Evolutionary conservation across 1,140 invertebrate species (phyloP).

Genomic region (Formica exsecta): DNA sequence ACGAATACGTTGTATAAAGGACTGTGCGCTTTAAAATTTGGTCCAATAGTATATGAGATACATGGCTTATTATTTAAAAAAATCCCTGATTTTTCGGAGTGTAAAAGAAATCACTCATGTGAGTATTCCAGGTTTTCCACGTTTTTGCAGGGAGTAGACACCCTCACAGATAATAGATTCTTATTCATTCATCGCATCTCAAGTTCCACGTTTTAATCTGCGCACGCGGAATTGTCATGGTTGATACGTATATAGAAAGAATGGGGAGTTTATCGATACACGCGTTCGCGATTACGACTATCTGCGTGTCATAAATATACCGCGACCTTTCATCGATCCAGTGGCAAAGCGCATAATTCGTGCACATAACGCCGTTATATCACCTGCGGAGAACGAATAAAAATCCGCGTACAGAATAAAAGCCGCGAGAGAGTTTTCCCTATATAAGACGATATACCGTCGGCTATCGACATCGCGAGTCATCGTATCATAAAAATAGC

Average conservation of each 20-base stretch:
- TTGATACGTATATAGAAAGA: not conserved
- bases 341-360: slow-evolving; percentile 19
- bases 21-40: not conserved
- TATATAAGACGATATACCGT: slow-evolving; percentile 18
- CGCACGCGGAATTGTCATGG: not conserved
- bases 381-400: slow-evolving; percentile 1
- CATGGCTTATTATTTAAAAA: not conserved
- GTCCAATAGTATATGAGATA: not conserved
- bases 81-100: not conserved
- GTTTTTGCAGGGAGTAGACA: too few species aligned
- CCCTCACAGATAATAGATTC: too few species aligned
- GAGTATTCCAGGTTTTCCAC: too few species aligned
- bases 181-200: not conserved
- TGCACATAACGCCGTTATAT: slow-evolving; percentile 11
- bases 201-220: not conserved
- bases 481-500: slow-evolving; percentile 54
- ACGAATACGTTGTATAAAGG: not conserved
- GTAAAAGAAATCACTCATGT: too few species aligned
- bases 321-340: slow-evolving; percentile 36
- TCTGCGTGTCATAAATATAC: not conserved
- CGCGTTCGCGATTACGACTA: slow-evolving; percentile 12
- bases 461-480: slow-evolving; percentile 18
- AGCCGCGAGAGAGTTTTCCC: not conserved
- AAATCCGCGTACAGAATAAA: slow-evolving; percentile 14
- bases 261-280: slow-evolving; percentile 28